These are phyloP conservation scores for Leucopsar rothschildi DNA, from an alignment of 2,113 vertebrate genomes.

Conservation along the genomic window DNA sequence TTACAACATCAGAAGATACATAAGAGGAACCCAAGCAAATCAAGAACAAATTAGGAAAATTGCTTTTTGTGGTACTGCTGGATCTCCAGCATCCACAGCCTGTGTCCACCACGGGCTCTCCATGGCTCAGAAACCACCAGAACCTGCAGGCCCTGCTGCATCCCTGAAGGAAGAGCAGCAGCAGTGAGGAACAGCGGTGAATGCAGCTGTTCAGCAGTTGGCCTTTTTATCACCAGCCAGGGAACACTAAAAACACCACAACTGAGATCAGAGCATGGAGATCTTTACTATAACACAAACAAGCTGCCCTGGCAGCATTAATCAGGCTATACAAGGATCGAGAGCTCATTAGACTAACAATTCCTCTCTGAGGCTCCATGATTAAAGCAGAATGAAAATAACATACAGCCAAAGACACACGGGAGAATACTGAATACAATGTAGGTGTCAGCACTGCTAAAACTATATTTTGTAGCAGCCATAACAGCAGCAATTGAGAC, in stretches of 20 bases:
- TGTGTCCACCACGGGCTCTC: background rate
- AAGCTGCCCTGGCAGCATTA: conserved; percentile 24
- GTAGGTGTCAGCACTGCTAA: background rate
- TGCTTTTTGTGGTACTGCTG: background rate
- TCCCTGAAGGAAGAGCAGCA: background rate
- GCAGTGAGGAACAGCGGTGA: background rate
- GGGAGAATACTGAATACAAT: background rate
- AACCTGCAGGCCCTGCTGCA: background rate
- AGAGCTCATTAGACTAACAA: conserved; percentile 48
- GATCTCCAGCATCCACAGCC: background rate
- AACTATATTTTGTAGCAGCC: background rate
- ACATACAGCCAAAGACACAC: background rate
- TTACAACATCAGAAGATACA: background rate
- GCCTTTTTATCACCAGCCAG: conserved; percentile 4
- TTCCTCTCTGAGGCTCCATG: conserved; percentile 44
- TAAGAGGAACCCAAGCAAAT: background rate
- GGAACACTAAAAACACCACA: conserved; percentile 15
- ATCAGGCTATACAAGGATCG: conserved; percentile 9
- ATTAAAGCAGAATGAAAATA: conserved; percentile 50
- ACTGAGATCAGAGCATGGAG: background rate
- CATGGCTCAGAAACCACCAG: background rate
- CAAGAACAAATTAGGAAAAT: background rate
- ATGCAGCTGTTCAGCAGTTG: conserved; percentile 9
- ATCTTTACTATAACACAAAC: conserved; percentile 15
- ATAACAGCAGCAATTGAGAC: background rate